Conservation (phyloP, 2,888 invertebrate species). For the Schrankia costaestrigalis region DNA sequence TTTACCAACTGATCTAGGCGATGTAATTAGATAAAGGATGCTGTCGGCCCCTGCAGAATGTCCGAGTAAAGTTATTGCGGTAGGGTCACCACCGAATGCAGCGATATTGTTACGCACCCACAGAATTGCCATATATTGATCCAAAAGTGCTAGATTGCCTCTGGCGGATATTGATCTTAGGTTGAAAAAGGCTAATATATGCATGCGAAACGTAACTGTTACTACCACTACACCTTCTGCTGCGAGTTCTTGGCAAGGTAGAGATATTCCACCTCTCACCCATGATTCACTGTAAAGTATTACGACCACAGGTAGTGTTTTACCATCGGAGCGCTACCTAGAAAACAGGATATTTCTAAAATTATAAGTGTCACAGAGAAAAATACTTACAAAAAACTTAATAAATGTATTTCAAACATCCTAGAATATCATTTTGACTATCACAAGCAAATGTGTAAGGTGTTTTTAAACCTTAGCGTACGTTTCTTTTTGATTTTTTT, state of each 20-base stretch:
- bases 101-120: conserved; percentile 89
- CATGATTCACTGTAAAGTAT: conserved; percentile 85
- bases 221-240: conserved; percentile 86
- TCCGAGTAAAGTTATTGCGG: conserved; percentile 89
- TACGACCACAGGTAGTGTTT: conserved; percentile 83
- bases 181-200: conserved; percentile 85
- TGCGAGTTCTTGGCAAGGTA: conserved; percentile 87
- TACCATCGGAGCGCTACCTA: conserved; percentile 74
- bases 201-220: conserved; percentile 85
- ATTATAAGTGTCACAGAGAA: too few relatives aligned
- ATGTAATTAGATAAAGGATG: conserved; percentile 83
- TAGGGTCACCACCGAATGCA: conserved; percentile 90
- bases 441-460: too few relatives aligned
- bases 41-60: conserved; percentile 89
- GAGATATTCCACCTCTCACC: conserved; percentile 69
- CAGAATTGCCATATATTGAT: conserved; percentile 89
- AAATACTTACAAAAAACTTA: too few relatives aligned
- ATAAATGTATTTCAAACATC: too few relatives aligned
- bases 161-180: conserved; percentile 79
- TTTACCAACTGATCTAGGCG: conserved; percentile 83
- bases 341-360: conserved; percentile 33
- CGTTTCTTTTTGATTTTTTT: too few relatives aligned
- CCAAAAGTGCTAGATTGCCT: conserved; percentile 92
- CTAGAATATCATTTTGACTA: too few relatives aligned
- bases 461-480: too few relatives aligned